Evolutionary conservation across 2,888 invertebrate species (phyloP).

Genomic region (Clivina fossor): DNA sequence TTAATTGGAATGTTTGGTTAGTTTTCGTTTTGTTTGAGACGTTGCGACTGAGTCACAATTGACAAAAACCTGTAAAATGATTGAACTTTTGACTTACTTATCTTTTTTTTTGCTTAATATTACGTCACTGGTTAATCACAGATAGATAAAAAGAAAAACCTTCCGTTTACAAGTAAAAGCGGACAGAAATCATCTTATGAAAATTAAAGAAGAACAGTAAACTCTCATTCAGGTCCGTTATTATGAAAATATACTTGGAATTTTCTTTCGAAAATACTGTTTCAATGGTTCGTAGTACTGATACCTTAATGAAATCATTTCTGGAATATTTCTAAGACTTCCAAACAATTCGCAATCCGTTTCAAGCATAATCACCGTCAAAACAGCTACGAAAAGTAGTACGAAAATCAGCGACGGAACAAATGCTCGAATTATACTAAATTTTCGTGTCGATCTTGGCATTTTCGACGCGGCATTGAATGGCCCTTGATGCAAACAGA

Average conservation of each 20-base stretch:
- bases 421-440: slow-evolving; percentile 71
- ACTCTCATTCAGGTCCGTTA: no score
- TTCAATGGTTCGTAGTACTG: slow-evolving; percentile 85
- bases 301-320: slow-evolving; percentile 71
- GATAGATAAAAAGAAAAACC: no score
- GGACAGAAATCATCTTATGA: no score
- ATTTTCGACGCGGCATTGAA: slow-evolving; percentile 43
- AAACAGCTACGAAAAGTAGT: slow-evolving; percentile 66
- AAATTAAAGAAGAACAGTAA: no score
- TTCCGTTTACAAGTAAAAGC: no score
- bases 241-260: slow-evolving; percentile 64
- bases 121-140: no score
- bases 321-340: slow-evolving; percentile 71
- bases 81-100: no score
- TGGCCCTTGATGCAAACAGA: slow-evolving; percentile 46
- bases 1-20: no score
- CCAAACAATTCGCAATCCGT: slow-evolving; percentile 74
- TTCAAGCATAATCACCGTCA: slow-evolving; percentile 74
- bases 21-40: no score
- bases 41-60: no score
- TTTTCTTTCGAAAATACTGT: slow-evolving; percentile 69
- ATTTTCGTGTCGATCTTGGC: slow-evolving; percentile 55
- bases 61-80: no score
- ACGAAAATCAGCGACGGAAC: slow-evolving; percentile 78
- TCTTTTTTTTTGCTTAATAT: no score